Base-by-base conservation (phyloP, 2,797 vertebrate genomes). In the Cuculus canorus region DNA sequence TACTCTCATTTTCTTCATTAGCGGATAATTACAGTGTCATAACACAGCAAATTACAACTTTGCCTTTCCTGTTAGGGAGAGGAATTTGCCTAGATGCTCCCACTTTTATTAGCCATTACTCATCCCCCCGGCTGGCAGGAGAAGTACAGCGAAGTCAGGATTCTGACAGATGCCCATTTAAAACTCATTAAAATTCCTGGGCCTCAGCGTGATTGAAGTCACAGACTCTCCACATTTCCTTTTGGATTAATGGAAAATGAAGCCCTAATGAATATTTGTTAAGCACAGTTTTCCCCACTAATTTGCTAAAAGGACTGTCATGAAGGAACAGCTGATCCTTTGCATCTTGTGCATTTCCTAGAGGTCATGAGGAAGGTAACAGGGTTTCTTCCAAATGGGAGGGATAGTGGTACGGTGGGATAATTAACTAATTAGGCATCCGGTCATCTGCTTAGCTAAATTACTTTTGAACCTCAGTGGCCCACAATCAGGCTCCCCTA, bases 131-230 rank as follows among this genome's bases (percentile, higher is more conserved):
- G 83, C 97, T 97, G 97, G 96, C 95, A 96, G 92, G 92, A 95
- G 80, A 95, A 96, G 96, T 96, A 96, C 86, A 53, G 93, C 39
- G 7, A 94, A 96, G 95, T 97, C 96, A 92, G 95, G 82, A 95
- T 92, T 95, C 93, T 97, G 97, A 97, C 97, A 97, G 97, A 97
- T 97, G 96, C 96, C 97, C 97, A 97, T 97, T 98, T 98, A 96
- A 97, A 98, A 94, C 96, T 97, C 97, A 97, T 98, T 97, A 97
- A 97, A 97, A 97, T 97, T 97, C 95, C 92, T 94, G 93, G 90
- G 96, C 94, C 96, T 96, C 94, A 95, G 96, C 79, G n/a, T 98
- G 96, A 97, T 96, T 95, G 96, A 97, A 97, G 95, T 97, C 95
- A 96, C 93, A 95, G 95, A 82, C 96, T 93, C 89, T 92, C 93